Evolutionary conservation across 2,888 invertebrate genomes (phyloP), one percentile per base, ranked within the genome.

Genomic region (Deroplatys truncata): DNA sequence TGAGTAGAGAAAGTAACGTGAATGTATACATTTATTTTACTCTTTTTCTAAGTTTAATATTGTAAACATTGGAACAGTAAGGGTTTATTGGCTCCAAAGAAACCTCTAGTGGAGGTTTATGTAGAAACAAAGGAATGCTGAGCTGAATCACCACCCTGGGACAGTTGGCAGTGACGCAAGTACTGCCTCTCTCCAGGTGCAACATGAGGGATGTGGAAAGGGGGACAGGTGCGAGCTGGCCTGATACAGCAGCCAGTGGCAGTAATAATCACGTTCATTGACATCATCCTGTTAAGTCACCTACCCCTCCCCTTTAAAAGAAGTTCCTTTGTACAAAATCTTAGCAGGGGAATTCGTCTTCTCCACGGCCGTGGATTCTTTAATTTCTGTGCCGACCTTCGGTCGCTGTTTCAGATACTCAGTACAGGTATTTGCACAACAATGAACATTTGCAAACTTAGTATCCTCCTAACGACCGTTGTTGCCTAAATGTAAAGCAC

Each of bases 281-380:
- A 87, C 87, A 87, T 87, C 87, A 29, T 29, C 72, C 28, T 72
- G 86, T 72, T 72, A 72, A 86, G 86, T 86, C 87, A 82, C 82
- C 82, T 83, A 16, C 56, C 56, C 16, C 56, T 72, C 56, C 56
- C 56, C 56, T 56, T 56, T 56, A 56, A 56, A 56, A 7, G 8
- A 43, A 72, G 20, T 72, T 72, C 56, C 56, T 72, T 72, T 72
- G 25, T 72, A 72, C 56, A 1, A 43, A 43, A 72, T 72, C 56
- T 72, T 72, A 43, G 43, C 43, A 43, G 43, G 43, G 13, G 43
- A 43, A 43, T 43, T 10, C 35, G 35, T 35, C 8, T 35, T 9
- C 35, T 35, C 5, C 8, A 35, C 35, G 35, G 35, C 35, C 9
- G 9, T 35, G 35, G 35, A 8, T 35, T 35, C 35, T 35, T 35